Base-by-base conservation (phyloP, 2,888 invertebrate species). In the Gymnosoma rotundatum region DNA sequence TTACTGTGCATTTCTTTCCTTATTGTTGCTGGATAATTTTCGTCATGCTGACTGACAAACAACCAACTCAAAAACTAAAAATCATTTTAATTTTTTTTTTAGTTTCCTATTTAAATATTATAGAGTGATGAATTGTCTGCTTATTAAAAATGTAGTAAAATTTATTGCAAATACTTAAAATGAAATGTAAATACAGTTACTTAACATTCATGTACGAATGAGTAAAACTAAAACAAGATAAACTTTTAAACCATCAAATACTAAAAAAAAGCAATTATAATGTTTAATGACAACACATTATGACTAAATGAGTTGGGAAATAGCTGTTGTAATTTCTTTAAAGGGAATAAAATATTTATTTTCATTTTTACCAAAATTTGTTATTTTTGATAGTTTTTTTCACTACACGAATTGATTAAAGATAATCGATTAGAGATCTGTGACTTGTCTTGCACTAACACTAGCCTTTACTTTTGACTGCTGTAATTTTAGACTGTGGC, bases 101-200 rank as follows among this genome's bases (percentile, higher is more conserved):
- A 10, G 1, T 10, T 42, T 42, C 7, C 18, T n/a, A 21, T 54
- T 58, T 48, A 32, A 20, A 18, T 16, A 48, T 38, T 45, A 16
- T 45, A 14, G 14, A 18, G 45, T 58, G 38, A 50, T 52, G 52
- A 54, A 54, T 74, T 52, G 52, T 63, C 5, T 38, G 42, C 18
- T 50, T 67, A 52, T 42, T 32, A 14, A 14, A 38, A 14, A 45
- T 52, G 52, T n/a, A 76, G 66, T 60, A 52, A 75, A 75, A 75
- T 81, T 67, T 56, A 73, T 76, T 61, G 67, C 61, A 75, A 83
- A 80, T 76, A 80, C 76, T 83, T 83, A 64, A 83, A 73, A 76
- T 80, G 73, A 69, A 67, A 78, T 78, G 78, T 67, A 64, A 79
- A 83, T 78, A n/a, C n/a, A n/a, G n/a, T n/a, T n/a, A n/a, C n/a